Conservation (phyloP, 2,113 vertebrate species). For the Heteronetta atricapilla region DNA sequence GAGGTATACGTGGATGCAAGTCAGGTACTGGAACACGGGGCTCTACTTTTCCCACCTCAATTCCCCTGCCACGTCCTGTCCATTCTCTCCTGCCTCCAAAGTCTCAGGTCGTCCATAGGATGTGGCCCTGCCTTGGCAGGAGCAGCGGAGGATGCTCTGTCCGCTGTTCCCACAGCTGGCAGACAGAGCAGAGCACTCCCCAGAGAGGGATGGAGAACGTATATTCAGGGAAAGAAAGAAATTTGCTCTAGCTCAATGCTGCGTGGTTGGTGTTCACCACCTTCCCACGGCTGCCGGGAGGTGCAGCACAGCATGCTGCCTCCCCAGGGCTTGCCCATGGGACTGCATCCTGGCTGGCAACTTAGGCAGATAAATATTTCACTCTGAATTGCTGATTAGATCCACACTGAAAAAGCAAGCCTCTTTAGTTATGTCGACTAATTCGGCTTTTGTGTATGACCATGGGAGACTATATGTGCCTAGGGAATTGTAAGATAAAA, state of each 20-base stretch:
- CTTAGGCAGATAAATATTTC: not conserved
- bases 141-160: not conserved
- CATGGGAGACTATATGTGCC: not conserved
- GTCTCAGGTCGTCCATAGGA: not conserved
- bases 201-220: not conserved
- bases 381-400: not conserved
- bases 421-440: not conserved
- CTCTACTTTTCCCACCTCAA: not conserved
- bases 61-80: not conserved
- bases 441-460: not conserved
- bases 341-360: too few relatives aligned
- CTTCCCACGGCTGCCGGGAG: too few relatives aligned
- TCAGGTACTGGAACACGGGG: not conserved
- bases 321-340: too few relatives aligned
- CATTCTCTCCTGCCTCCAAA: not conserved
- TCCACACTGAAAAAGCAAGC: not conserved
- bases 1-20: accelerated
- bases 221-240: not conserved
- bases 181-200: not conserved
- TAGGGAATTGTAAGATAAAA: not conserved
- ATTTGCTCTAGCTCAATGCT: not conserved
- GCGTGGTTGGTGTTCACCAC: too few relatives aligned
- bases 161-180: not conserved
- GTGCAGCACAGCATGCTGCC: too few relatives aligned
- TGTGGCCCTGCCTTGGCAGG: not conserved